Evolutionary conservation across 92 coral and sea anemone genomes (phyloP).

Genomic region (Palythoa grandiflora): DNA sequence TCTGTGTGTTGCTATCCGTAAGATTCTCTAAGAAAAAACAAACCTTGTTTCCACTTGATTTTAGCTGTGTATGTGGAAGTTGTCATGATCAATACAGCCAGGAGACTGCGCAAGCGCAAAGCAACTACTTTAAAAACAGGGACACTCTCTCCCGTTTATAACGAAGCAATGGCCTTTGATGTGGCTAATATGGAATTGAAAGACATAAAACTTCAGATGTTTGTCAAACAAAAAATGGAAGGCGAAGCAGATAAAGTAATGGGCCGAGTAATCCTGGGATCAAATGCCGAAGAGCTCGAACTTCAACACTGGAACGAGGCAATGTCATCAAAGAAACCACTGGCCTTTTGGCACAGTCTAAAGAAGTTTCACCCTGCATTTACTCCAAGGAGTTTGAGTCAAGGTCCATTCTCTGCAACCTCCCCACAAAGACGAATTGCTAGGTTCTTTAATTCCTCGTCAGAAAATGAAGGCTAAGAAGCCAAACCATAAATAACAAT

Average conservation of each 20-base stretch:
- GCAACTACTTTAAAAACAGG: constrained; percentile 88
- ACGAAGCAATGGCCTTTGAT: constrained; percentile 98
- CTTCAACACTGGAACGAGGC: constrained; percentile 96
- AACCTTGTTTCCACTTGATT: not conserved
- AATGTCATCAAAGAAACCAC: constrained; percentile 94
- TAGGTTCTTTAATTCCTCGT: constrained; percentile 69
- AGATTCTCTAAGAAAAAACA: not conserved
- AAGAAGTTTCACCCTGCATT: constrained; percentile 71
- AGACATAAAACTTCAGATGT: constrained; percentile 93
- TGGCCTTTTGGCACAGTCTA: constrained; percentile 97
- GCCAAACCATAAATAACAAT: not conserved
- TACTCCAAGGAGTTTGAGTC: constrained; percentile 48
- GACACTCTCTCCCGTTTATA: constrained; percentile 89
- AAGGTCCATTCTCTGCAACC: constrained; percentile 33
- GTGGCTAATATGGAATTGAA: constrained; percentile 81
- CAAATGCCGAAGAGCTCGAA: constrained; percentile 80
- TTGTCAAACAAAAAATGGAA: constrained; percentile 89
- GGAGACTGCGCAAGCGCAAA: constrained; percentile 92
- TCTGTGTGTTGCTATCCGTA: too few species aligned
- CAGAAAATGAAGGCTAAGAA: constrained; percentile 67
- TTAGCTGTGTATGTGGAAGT: constrained; percentile 94
- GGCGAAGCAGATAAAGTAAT: constrained; percentile 91
- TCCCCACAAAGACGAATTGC: constrained; percentile 61
- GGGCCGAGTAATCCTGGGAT: constrained; percentile 94
- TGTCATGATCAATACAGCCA: constrained; percentile 81